phyloP scores from a whole-genome alignment of 2,888 invertebrate species.

The Abrostola triplasia region DNA sequence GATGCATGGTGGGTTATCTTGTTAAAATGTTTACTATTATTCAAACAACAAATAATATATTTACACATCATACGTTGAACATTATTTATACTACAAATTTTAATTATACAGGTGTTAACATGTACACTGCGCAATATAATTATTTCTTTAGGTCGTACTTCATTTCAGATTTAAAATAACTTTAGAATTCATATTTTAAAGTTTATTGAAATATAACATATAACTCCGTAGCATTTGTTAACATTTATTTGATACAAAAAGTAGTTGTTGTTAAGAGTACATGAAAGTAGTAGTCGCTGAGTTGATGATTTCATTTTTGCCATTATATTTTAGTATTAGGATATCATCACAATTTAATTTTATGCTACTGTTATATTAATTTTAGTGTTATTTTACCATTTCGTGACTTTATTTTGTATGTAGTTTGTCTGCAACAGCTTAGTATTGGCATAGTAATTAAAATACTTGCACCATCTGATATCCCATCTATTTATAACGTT shows the following conservation, averaged over 20 bases:
- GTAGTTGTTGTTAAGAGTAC: slow-evolving; percentile 66
- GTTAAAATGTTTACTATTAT: slow-evolving; percentile 35
- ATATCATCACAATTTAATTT: slow-evolving; percentile 71
- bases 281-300: slow-evolving; percentile 57
- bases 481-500: slow-evolving; percentile 60
- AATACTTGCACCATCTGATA: slow-evolving; percentile 56
- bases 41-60: slow-evolving; percentile 38
- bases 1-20: slow-evolving; percentile 29
- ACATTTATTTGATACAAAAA: slow-evolving; percentile 49
- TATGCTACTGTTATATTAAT: slow-evolving; percentile 64
- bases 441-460: slow-evolving; percentile 44
- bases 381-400: slow-evolving; percentile 59
- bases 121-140: slow-evolving; percentile 43
- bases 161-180: slow-evolving; percentile 32
- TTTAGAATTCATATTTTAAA: slow-evolving; percentile 38
- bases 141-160: slow-evolving; percentile 35
- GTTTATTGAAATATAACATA: slow-evolving; percentile 29
- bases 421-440: slow-evolving; percentile 46
- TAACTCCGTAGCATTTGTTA: slow-evolving; percentile 48
- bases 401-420: slow-evolving; percentile 54
- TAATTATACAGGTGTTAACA: slow-evolving; percentile 28
- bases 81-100: slow-evolving; percentile 34
- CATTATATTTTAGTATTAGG: slow-evolving; percentile 69
- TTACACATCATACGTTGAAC: slow-evolving; percentile 35
- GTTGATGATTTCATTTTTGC: slow-evolving; percentile 67